phyloP scores from a whole-genome alignment of 2,113 vertebrate genomes.

The Myotis davidii region DNA sequence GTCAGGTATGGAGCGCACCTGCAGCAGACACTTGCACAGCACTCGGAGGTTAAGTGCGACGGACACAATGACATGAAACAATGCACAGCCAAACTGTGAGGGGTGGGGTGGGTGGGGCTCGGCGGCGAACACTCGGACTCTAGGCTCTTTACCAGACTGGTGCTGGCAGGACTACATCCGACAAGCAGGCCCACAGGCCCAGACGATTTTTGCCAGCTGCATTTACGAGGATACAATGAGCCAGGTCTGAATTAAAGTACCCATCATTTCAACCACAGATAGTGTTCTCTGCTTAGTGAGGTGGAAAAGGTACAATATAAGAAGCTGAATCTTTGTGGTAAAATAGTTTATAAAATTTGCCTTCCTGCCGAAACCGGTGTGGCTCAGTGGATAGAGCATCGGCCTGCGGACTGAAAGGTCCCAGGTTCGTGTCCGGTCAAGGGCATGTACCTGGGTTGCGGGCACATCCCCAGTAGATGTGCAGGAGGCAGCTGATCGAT shows the following conservation, averaged over 20 bases:
- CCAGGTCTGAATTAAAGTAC: neutral
- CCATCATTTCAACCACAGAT: neutral
- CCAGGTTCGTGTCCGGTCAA: no score
- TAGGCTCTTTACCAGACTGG: neutral
- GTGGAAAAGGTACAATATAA: neutral
- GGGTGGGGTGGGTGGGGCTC: no score
- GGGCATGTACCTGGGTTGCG: no score
- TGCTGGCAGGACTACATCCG: neutral
- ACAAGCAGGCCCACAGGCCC: neutral
- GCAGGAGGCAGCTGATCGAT: no score
- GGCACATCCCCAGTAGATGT: no score
- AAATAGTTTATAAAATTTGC: neutral
- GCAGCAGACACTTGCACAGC: neutral
- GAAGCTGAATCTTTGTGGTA: neutral
- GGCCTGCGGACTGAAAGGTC: no score
- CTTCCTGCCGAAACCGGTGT: no score
- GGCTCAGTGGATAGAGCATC: no score
- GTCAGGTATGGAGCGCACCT: neutral
- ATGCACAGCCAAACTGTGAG: neutral
- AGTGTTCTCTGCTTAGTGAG: neutral
- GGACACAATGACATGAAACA: neutral
- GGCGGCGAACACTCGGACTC: neutral
- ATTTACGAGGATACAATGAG: neutral
- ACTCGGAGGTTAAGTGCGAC: neutral
- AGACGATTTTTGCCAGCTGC: neutral